Evolutionary conservation across 2,888 invertebrate species (phyloP).

Genomic region (Melanostoma scalare): DNA sequence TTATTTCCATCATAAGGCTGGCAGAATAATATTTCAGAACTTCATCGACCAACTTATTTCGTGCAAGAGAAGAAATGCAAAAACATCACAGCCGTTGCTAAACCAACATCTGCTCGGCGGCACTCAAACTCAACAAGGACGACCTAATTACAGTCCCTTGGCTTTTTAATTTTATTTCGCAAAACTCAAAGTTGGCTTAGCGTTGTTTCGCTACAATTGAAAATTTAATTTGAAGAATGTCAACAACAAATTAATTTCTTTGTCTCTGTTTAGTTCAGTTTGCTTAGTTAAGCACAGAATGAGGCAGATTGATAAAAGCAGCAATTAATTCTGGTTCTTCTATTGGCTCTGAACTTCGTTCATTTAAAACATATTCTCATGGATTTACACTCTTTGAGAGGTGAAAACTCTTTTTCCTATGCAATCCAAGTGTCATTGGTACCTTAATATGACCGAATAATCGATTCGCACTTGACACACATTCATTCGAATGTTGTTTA

Average conservation of each 20-base stretch:
- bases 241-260: slow-evolving; percentile 29
- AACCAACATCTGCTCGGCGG: slow-evolving; percentile 8
- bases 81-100: slow-evolving; percentile 16
- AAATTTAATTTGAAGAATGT: slow-evolving; percentile 52
- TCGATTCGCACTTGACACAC: slow-evolving; percentile 66
- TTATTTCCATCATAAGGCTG: too few relatives aligned
- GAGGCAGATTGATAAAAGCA: neutral
- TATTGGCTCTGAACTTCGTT: too few relatives aligned
- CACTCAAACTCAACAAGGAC: slow-evolving; percentile 1
- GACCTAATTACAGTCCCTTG: slow-evolving; percentile 44
- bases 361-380: too few relatives aligned
- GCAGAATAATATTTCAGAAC: too few relatives aligned
- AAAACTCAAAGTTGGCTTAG: slow-evolving; percentile 55
- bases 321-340: too few relatives aligned
- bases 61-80: neutral
- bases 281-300: slow-evolving; percentile 34
- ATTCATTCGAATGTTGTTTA: slow-evolving; percentile 34
- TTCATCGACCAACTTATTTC: neutral
- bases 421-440: slow-evolving; percentile 45
- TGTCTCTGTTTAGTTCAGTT: slow-evolving; percentile 31
- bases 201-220: slow-evolving; percentile 55
- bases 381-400: too few relatives aligned
- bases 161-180: slow-evolving; percentile 32
- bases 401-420: too few relatives aligned
- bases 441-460: slow-evolving; percentile 41